Conservation (phyloP, 35 echinoderm and acorn worm genomes). For the Diadema setosum region DNA sequence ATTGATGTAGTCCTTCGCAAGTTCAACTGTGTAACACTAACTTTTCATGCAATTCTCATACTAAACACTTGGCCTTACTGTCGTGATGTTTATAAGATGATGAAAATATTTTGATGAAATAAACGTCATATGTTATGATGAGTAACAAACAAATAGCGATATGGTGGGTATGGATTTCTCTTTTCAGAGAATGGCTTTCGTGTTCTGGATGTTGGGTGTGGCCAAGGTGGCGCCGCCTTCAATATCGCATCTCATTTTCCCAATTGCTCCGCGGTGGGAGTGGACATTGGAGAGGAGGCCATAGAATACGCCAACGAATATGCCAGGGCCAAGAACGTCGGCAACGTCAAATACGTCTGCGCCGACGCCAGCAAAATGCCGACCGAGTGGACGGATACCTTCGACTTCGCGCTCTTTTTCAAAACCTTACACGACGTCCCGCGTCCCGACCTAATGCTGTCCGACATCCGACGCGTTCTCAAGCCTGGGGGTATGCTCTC, state of each 20-base stretch:
- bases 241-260: constrained; percentile 49
- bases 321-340: background rate
- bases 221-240: constrained; percentile 12
- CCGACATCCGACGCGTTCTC: constrained; percentile 52
- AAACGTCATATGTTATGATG: no score
- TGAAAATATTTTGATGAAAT: no score
- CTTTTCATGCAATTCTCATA: no score
- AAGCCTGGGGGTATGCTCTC: constrained; percentile 42
- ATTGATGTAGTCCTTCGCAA: no score
- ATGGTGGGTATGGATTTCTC: no score
- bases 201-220: constrained; percentile 72
- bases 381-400: constrained; percentile 53
- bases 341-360: constrained; percentile 33
- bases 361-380: constrained; percentile 54
- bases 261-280: constrained; percentile 37
- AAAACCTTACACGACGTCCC: constrained; percentile 71
- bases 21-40: no score
- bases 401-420: constrained; percentile 57
- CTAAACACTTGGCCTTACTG: no score
- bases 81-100: no score
- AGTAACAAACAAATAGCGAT: no score
- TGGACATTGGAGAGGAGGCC: constrained; percentile 36
- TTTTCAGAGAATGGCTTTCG: constrained; percentile 55
- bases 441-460: constrained; percentile 41
- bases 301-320: constrained; percentile 22